Percentiles rank a stretch among this genome's conserved stretches.
Evolutionary conservation across 2,888 invertebrate species (phyloP).

Genomic region (Cloeon dipterum): DNA sequence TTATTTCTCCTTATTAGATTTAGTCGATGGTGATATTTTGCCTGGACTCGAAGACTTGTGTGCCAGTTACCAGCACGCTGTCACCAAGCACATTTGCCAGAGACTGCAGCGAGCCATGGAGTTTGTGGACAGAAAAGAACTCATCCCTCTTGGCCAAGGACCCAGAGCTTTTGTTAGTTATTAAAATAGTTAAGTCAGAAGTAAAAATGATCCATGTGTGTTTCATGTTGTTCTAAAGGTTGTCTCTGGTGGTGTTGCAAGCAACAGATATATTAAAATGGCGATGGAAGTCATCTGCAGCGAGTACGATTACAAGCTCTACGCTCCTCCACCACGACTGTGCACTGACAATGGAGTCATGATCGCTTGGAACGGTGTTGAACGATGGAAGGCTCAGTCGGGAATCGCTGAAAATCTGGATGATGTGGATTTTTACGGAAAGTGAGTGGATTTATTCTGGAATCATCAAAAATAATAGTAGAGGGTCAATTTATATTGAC

Average conservation of each 20-base stretch:
- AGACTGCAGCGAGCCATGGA: conserved; percentile 64
- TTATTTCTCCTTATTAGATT: conserved; percentile 2
- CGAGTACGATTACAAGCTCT: conserved; percentile 35
- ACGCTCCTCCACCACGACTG: conserved; percentile 55
- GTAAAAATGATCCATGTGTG: no score
- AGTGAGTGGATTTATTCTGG: conserved; percentile 16
- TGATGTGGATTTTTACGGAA: conserved; percentile 30
- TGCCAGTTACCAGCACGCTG: conserved; percentile 54
- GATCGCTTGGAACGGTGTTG: conserved; percentile 97
- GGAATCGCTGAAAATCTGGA: conserved; percentile 30
- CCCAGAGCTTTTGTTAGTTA: not conserved
- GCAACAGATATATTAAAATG: conserved; percentile 58
- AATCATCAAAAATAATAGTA: not conserved
- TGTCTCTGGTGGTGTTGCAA: conserved; percentile 91
- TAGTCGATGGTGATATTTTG: conserved; percentile 38
- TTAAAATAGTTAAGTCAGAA: conserved; percentile 2
- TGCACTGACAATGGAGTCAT: conserved; percentile 98
- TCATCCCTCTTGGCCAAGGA: conserved; percentile 33
- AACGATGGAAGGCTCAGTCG: conserved; percentile 32
- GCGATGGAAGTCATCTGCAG: conserved; percentile 42
- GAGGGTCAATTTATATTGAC: not conserved
- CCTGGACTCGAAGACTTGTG: conserved; percentile 60
- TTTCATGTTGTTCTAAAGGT: no score
- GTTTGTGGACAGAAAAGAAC: conserved; percentile 33
- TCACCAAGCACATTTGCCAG: conserved; percentile 56